Conservation (phyloP, 2,888 invertebrate genomes). For the Euplexia lucipara region DNA sequence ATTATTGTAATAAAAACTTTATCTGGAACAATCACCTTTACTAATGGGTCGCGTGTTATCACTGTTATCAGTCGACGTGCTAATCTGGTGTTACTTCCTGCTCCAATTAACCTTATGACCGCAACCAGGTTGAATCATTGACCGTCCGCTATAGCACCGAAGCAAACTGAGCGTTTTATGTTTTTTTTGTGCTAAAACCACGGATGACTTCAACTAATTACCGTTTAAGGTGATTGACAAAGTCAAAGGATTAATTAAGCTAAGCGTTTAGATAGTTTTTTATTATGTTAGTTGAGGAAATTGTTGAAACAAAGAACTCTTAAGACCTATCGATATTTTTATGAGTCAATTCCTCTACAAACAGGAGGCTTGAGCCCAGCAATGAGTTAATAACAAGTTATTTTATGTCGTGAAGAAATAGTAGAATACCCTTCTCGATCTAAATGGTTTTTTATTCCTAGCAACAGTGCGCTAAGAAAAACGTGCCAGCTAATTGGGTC, state of each 20-base stretch:
- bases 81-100: constrained; percentile 53
- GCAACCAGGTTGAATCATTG: constrained; percentile 38
- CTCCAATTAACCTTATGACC: constrained; percentile 47
- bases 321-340: background rate
- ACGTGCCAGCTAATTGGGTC: constrained; percentile 48
- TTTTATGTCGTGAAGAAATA: background rate
- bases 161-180: constrained; percentile 18
- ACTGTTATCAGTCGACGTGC: constrained; percentile 57
- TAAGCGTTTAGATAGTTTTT: constrained; percentile 6
- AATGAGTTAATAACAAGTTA: background rate
- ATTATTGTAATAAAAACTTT: constrained; percentile 60
- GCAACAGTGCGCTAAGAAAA: constrained; percentile 22
- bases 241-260: constrained; percentile 31
- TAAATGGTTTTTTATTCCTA: constrained; percentile 17
- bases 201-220: constrained; percentile 44
- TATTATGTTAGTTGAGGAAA: constrained; percentile 8
- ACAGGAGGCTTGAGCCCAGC: too few species aligned
- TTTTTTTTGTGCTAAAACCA: constrained; percentile 34
- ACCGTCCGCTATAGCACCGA: constrained; percentile 11
- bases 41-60: constrained; percentile 69
- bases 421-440: background rate
- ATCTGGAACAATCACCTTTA: constrained; percentile 73
- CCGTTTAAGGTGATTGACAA: constrained; percentile 39
- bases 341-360: background rate
- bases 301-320: constrained; percentile 1